Evolutionary conservation across 2,797 vertebrate species (phyloP).

Genomic region (Rhynchotus rufescens): DNA sequence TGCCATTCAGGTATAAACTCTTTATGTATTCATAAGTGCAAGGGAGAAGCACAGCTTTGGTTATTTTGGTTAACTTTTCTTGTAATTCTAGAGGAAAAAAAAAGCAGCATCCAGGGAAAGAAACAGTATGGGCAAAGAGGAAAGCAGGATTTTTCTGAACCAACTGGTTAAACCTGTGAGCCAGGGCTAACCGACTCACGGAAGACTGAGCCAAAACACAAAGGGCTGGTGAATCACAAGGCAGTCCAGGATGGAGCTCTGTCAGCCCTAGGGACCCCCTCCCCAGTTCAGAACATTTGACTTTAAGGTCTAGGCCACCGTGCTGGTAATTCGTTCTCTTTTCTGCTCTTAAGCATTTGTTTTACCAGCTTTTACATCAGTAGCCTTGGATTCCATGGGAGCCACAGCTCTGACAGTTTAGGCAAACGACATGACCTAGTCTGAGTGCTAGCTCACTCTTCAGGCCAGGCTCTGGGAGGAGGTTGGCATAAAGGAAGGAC

Average conservation of each 20-base stretch:
- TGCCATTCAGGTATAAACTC: constrained; percentile 81
- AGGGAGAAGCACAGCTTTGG: constrained; percentile 14
- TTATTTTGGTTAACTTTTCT: constrained; percentile 48
- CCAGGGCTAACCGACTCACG: background rate
- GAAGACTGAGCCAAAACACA: background rate
- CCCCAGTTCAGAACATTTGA: background rate
- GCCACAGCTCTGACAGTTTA: background rate
- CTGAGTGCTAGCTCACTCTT: background rate
- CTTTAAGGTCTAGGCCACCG: background rate
- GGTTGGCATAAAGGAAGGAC: background rate
- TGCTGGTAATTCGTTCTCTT: background rate
- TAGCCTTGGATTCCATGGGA: background rate
- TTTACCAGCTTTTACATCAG: background rate
- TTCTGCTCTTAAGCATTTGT: background rate
- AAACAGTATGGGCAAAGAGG: background rate
- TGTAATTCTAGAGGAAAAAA: constrained; percentile 58
- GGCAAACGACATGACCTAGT: background rate
- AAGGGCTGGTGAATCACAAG: background rate
- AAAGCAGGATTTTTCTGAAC: background rate
- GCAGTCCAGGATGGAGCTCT: background rate
- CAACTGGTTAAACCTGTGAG: background rate
- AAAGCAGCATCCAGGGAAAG: constrained; percentile 57
- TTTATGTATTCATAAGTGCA: constrained; percentile 80
- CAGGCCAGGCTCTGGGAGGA: background rate
- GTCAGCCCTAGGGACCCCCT: background rate